Percentiles rank a stretch among this genome's conserved stretches.
Conservation (phyloP, 2,797 vertebrate species). For the Ciconia nigra region DNA sequence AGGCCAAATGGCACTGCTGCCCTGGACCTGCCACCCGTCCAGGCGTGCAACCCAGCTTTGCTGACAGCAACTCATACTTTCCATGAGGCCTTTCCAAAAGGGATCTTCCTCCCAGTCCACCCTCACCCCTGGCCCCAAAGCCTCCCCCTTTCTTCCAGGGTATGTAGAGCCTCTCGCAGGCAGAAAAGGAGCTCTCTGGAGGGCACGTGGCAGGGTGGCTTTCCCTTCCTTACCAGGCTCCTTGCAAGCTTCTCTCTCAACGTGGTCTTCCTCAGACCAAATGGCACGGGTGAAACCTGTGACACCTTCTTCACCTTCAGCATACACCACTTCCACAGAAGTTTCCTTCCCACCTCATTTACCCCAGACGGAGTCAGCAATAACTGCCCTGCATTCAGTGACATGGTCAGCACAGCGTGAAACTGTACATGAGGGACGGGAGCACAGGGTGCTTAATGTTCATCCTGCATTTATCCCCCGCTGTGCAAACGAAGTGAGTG, state of each 20-base stretch:
- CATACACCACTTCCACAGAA: accelerated
- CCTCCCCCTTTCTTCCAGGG: not conserved
- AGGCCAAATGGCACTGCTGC: not conserved
- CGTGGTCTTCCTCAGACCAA: not conserved
- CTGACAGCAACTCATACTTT: not conserved
- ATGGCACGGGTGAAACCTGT: accelerated
- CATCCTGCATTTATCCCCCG: not conserved
- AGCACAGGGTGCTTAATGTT: not conserved
- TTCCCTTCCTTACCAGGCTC: not conserved
- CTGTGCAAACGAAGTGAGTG: accelerated
- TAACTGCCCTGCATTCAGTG: not conserved
- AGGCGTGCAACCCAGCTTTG: accelerated
- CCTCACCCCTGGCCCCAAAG: not conserved
- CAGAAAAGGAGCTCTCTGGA: not conserved
- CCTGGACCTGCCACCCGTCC: accelerated
- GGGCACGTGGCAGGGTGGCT: not conserved
- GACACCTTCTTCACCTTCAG: not conserved
- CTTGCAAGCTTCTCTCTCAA: not conserved
- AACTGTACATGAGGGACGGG: not conserved
- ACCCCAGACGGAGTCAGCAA: accelerated
- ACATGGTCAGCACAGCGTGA: not conserved
- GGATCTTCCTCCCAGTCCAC: not conserved
- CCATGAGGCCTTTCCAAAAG: not conserved
- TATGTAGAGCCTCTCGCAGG: not conserved
- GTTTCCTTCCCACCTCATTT: not conserved